Percentiles rank a stretch among this genome's conserved stretches.
Conservation (phyloP, 2,888 invertebrate species). For the Cephus pulcher region DNA sequence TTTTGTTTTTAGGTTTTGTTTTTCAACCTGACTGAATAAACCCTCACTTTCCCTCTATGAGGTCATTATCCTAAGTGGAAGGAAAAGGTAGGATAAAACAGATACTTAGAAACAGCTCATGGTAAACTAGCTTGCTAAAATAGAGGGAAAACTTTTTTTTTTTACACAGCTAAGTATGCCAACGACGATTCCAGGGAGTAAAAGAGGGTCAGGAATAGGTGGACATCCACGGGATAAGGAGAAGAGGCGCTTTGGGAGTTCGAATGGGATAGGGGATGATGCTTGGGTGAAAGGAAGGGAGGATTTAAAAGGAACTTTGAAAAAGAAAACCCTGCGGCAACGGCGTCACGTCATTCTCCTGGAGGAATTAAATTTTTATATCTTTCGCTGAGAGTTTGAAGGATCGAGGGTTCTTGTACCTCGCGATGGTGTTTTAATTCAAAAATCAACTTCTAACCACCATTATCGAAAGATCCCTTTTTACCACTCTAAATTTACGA, state of each 20-base stretch:
- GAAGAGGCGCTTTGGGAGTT: conserved; percentile 16
- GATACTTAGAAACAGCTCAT: neutral
- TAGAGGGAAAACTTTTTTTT: neutral
- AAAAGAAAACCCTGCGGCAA: conserved; percentile 41
- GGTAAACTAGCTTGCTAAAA: neutral
- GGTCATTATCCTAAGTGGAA: conserved; percentile 11
- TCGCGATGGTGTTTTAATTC: conserved; percentile 38
- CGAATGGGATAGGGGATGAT: conserved; percentile 17
- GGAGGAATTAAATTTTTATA: conserved; percentile 66
- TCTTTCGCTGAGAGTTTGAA: conserved; percentile 63
- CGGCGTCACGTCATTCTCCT: conserved; percentile 52
- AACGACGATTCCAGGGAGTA: conserved; percentile 17
- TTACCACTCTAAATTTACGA: neutral
- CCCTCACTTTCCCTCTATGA: neutral
- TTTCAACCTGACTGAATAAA: neutral
- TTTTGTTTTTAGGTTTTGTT: neutral
- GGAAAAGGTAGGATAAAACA: conserved; percentile 27
- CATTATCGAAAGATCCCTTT: neutral
- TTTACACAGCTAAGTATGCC: neutral
- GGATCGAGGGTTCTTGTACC: conserved; percentile 44
- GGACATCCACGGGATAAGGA: conserved; percentile 15
- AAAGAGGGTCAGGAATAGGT: conserved; percentile 19
- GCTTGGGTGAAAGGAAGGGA: conserved; percentile 27
- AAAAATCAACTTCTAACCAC: conserved; percentile 23
- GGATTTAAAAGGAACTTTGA: conserved; percentile 38